Evolutionary conservation across 2,113 vertebrate species (phyloP).

Genomic region (Colistium nudipinnis): DNA sequence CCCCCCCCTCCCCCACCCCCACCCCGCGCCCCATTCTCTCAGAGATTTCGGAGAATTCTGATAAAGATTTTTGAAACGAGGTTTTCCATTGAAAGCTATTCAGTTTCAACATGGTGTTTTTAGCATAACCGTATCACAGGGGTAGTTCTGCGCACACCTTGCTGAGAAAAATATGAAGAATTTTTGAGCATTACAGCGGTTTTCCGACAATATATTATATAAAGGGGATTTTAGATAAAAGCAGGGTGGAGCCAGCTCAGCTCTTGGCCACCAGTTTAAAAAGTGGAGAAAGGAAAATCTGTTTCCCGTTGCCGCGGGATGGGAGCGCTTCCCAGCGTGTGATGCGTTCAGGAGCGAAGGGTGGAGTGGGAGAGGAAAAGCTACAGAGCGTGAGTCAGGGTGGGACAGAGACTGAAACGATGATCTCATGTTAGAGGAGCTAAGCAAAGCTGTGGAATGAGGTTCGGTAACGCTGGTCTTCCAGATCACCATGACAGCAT

Average conservation of each 20-base stretch:
- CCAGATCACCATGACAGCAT: constrained; percentile 76
- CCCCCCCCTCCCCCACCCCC: background rate
- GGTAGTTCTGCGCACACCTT: no score
- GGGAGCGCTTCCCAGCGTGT: constrained; percentile 70
- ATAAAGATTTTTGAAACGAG: no score
- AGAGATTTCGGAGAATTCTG: background rate
- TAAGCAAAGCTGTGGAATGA: constrained; percentile 65
- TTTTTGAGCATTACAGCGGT: no score
- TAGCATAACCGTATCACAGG: no score
- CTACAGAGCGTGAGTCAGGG: constrained; percentile 65
- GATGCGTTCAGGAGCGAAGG: constrained; percentile 55
- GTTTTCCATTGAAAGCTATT: no score
- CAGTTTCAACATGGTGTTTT: no score
- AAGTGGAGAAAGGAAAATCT: constrained; percentile 46
- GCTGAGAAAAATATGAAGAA: no score
- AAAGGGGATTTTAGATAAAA: constrained; percentile 7
- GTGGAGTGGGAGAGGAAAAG: constrained; percentile 58
- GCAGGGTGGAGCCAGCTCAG: constrained; percentile 11
- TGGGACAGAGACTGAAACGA: constrained; percentile 65
- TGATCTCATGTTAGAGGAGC: constrained; percentile 79
- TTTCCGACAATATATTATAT: no score
- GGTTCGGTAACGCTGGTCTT: constrained; percentile 63
- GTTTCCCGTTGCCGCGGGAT: constrained; percentile 46
- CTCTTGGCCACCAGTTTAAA: constrained; percentile 11
- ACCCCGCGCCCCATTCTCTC: no score